Evolutionary conservation across 2,113 vertebrate genomes (phyloP).

Genomic region (Scomber scombrus): DNA sequence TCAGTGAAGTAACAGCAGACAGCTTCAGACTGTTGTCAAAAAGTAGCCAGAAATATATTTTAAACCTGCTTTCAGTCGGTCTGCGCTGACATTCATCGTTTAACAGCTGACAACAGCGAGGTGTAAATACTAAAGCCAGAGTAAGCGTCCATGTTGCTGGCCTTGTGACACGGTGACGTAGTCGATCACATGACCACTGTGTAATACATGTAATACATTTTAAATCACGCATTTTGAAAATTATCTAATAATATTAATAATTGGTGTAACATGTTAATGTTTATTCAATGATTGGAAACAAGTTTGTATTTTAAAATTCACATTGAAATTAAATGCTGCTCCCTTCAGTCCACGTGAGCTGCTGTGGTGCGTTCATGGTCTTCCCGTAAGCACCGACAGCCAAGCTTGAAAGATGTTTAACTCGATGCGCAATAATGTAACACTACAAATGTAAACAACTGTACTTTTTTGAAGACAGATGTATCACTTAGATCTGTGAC

Average conservation of each 20-base stretch:
- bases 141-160: slow-evolving; percentile 68
- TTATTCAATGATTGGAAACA: not conserved
- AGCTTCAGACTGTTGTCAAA: too few species aligned
- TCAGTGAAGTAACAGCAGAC: not conserved
- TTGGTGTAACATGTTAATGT: rapidly evolving
- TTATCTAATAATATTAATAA: rapidly evolving
- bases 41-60: too few species aligned
- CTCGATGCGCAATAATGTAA: not conserved
- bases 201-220: not conserved
- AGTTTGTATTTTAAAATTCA: not conserved
- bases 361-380: slow-evolving; percentile 19
- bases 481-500: not conserved
- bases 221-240: not conserved
- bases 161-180: slow-evolving; percentile 68
- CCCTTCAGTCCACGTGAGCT: slow-evolving; percentile 2
- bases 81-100: not conserved
- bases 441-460: not conserved
- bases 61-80: too few species aligned
- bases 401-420: not conserved
- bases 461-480: not conserved
- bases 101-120: not conserved
- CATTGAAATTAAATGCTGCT: not conserved
- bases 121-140: not conserved
- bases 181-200: slow-evolving; percentile 26
- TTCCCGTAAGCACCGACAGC: not conserved